phyloP scores from a whole-genome alignment of 1,140 invertebrate species.

The Drosophila pallidifrons region DNA sequence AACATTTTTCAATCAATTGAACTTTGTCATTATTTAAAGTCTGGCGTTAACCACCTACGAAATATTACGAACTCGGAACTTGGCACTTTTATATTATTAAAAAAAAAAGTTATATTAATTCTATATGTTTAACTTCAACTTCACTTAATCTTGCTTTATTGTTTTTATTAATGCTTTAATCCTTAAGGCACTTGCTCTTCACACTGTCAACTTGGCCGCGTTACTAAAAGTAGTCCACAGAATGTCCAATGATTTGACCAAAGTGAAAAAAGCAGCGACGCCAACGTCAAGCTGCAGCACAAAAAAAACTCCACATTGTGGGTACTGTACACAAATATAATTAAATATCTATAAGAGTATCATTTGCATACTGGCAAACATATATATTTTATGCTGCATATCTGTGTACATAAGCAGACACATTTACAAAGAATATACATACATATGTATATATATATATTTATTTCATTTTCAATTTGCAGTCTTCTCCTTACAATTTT shows the following conservation, averaged over 20 bases:
- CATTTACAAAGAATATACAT: constrained; percentile 4
- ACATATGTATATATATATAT: too few species aligned
- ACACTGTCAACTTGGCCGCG: constrained; percentile 47
- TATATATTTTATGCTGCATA: too few species aligned
- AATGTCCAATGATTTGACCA: constrained; percentile 1
- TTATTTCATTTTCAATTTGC: constrained; percentile 10
- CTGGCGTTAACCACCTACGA: constrained; percentile 24
- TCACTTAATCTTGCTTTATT: not conserved
- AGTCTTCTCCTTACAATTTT: constrained; percentile 28
- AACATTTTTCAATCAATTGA: constrained; percentile 73
- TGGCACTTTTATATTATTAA: too few species aligned
- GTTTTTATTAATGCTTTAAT: not conserved
- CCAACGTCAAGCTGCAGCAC: constrained; percentile 41
- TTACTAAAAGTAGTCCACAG: constrained; percentile 37
- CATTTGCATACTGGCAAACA: not conserved
- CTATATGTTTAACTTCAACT: too few species aligned
- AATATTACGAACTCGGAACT: too few species aligned
- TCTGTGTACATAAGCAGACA: not conserved
- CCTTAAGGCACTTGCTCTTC: constrained; percentile 28
- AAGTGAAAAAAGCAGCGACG: constrained; percentile 26
- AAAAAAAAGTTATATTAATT: too few species aligned
- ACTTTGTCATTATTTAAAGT: constrained; percentile 57
- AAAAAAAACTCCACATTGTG: constrained; percentile 45
- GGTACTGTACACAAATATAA: constrained; percentile 61
- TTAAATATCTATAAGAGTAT: constrained; percentile 51